Base-by-base conservation (phyloP, 2,888 invertebrate genomes). In the Amiota minor region DNA sequence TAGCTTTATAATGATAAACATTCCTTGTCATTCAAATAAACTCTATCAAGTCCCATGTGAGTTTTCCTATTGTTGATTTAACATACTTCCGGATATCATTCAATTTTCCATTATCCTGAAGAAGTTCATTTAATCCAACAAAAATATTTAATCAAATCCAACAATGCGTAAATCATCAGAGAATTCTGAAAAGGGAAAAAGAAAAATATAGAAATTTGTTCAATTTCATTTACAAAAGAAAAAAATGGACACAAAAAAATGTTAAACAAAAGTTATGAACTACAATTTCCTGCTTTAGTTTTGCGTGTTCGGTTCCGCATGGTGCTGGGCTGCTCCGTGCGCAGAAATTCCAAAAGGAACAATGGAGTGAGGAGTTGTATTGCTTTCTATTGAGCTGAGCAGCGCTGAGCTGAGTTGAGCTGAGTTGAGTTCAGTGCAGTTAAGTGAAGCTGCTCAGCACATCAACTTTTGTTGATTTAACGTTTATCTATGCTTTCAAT, bases 401-500 rank as follows among this genome's bases (percentile, higher is more conserved):
- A 6, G 35, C 2, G 35, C 3, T 23, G 23, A 3, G 23, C 35
- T 35, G 35, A 35, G 2, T 35, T 35, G 35, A 35, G 35, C 3
- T 23, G 23, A 3, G 23, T 23, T 23, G 2, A 23, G 23, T 35
- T 35, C 35, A 35, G 76, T 75, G 72, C 73, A 81, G 85, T 79
- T 84, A 9, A 23, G 61, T 61, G 49, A 8, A 18, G 18, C 23
- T 49, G 65, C 65, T 67, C 49, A 47, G 18, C 76, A 35, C 35
- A 35, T 80, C 75, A 64, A 20, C 45, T 65, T 53, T 64, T 72
- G 86, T 61, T 68, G 82, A 76, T 80, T 76, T 78, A 84, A 78
- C 53, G 86, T 81, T 80, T 83, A 14, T 68, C 50, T 68, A 53
- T 12, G 16, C 20, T 53, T 68, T 68, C 23, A 68, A 68, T 53